Percentiles rank a stretch among this genome's conserved stretches.
These are phyloP conservation scores for Drosophila mojavensis DNA, from an alignment of 1,140 invertebrate genomes.

Conservation along the genomic window DNA sequence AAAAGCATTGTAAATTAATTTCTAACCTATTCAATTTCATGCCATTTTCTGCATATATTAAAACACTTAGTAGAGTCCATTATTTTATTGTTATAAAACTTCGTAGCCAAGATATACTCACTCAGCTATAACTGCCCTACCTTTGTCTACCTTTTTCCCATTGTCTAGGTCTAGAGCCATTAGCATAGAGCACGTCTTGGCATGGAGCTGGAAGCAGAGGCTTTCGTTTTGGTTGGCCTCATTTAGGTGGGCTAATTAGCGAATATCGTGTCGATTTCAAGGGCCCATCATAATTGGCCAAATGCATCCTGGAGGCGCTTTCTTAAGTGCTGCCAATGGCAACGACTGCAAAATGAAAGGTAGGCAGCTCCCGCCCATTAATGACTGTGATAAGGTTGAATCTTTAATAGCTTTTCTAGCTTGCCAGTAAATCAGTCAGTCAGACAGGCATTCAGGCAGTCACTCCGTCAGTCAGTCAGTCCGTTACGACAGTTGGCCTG, in stretches of 20 bases:
- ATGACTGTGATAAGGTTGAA: conserved; percentile 75
- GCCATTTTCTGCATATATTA: too few relatives aligned
- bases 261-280: conserved; percentile 80
- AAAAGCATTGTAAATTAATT: too few relatives aligned
- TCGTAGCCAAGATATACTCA: too few relatives aligned
- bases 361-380: conserved; percentile 18
- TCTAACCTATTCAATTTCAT: too few relatives aligned
- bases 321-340: conserved; percentile 55
- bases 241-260: conserved; percentile 80
- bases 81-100: too few relatives aligned
- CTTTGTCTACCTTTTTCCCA: too few relatives aligned
- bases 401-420: conserved; percentile 68
- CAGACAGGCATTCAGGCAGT: conserved; percentile 4
- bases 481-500: conserved; percentile 42
- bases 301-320: conserved; percentile 48
- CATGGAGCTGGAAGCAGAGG: conserved; percentile 17
- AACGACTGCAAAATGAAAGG: conserved; percentile 13
- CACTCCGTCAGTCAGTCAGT: conserved; percentile 21
- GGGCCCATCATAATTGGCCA: conserved; percentile 58
- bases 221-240: conserved; percentile 31
- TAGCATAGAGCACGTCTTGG: conserved; percentile 61
- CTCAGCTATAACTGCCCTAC: too few relatives aligned
- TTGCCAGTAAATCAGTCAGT: conserved; percentile 25
- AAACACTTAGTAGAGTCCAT: too few relatives aligned
- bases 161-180: conserved; percentile 28